Evolutionary conservation across 1,140 invertebrate species (phyloP).

Genomic region (Doryteuthis pealeii): DNA sequence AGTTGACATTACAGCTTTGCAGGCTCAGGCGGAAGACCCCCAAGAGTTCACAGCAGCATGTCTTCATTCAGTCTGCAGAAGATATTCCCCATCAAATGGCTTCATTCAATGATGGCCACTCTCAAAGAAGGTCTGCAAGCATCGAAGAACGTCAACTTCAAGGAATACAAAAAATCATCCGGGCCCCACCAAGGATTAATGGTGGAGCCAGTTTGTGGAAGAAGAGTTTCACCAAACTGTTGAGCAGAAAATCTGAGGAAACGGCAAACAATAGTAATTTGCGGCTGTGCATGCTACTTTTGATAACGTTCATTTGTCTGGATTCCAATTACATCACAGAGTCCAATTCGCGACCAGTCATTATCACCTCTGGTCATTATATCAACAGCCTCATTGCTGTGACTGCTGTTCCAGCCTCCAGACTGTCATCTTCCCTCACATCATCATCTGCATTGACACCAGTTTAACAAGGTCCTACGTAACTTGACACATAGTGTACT

Average conservation of each 20-base stretch:
- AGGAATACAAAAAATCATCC: neutral
- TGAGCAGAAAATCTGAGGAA: neutral
- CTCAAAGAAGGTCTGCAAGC: neutral
- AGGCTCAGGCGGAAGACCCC: conserved; percentile 56
- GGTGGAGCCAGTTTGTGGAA: conserved; percentile 7
- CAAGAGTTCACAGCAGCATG: conserved; percentile 48
- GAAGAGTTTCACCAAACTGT: conserved; percentile 15
- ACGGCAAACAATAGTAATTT: conserved; percentile 32
- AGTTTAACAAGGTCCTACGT: conserved; percentile 36
- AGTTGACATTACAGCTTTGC: conserved; percentile 54
- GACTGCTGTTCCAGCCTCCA: conserved; percentile 42
- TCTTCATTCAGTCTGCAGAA: conserved; percentile 50
- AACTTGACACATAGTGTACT: conserved; percentile 27
- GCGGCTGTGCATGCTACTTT: conserved; percentile 37
- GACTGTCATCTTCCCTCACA: conserved; percentile 49
- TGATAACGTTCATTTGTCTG: conserved; percentile 41
- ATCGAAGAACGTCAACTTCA: neutral
- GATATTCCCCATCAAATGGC: conserved; percentile 19
- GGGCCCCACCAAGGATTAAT: conserved; percentile 20
- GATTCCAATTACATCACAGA: conserved; percentile 44
- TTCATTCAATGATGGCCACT: conserved; percentile 14
- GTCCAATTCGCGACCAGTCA: conserved; percentile 26
- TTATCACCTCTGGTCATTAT: conserved; percentile 32
- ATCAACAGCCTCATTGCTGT: conserved; percentile 45
- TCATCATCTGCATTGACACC: conserved; percentile 43